phyloP scores from a whole-genome alignment of 2,113 vertebrate genomes.

The Rhinogobius similis region DNA sequence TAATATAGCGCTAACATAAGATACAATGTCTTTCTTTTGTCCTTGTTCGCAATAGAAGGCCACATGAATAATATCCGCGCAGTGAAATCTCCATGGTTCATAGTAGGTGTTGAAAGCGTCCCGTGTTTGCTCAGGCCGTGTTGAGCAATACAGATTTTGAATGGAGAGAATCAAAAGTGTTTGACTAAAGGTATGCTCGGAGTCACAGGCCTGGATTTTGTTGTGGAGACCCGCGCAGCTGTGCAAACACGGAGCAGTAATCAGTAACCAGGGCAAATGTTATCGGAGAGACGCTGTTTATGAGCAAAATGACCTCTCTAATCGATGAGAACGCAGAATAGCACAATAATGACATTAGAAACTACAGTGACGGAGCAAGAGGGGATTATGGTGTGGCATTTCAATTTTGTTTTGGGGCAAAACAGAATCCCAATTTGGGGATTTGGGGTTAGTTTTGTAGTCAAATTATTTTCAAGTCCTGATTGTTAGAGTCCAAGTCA shows the following conservation, averaged over 20 bases:
- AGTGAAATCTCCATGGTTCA: not conserved
- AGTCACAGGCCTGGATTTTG: conserved; percentile 3
- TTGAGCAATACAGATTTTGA: conserved; percentile 3
- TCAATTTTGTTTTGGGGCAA: conserved; percentile 24
- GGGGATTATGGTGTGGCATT: conserved; percentile 26
- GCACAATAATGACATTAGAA: not conserved
- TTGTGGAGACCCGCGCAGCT: conserved; percentile 7
- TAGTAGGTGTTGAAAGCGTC: not conserved
- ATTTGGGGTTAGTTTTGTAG: no score
- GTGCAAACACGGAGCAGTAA: conserved; percentile 9
- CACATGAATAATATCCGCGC: not conserved
- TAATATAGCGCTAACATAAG: no score
- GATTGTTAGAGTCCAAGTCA: no score
- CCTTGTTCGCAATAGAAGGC: not conserved
- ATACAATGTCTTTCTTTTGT: not conserved
- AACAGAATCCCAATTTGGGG: not conserved
- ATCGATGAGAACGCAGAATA: not conserved
- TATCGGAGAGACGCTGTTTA: not conserved
- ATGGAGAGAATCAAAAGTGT: conserved; percentile 6
- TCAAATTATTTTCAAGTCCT: no score
- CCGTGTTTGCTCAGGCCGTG: not conserved
- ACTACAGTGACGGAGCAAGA: conserved; percentile 1
- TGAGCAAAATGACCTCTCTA: not conserved
- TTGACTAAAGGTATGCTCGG: conserved; percentile 3
- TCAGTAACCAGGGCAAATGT: conserved; percentile 12